These are phyloP conservation scores for Toxostoma redivivum DNA, from an alignment of 2,113 vertebrate species.

Conservation along the genomic window DNA sequence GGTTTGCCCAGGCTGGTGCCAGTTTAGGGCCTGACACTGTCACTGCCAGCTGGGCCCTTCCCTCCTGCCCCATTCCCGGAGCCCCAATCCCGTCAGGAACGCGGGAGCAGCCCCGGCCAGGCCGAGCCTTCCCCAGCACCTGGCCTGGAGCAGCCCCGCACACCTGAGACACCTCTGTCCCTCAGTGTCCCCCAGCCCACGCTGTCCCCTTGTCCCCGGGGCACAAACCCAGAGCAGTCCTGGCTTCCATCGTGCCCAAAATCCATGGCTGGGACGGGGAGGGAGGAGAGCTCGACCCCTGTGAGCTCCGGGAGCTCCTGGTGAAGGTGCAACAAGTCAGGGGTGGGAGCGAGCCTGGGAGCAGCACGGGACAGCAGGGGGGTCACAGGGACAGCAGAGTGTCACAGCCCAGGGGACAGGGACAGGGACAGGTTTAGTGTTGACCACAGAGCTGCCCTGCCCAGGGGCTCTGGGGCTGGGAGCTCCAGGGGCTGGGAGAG, in stretches of 20 bases:
- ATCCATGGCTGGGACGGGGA: accelerated
- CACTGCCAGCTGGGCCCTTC: background rate
- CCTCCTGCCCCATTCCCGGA: background rate
- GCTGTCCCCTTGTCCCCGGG: background rate
- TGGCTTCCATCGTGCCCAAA: accelerated
- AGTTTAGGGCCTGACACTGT: too few relatives aligned
- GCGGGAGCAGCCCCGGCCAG: background rate
- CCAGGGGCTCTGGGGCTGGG: too few relatives aligned
- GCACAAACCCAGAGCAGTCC: background rate
- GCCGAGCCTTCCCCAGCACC: background rate
- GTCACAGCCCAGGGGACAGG: background rate
- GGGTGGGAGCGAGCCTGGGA: background rate
- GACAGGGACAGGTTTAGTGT: slow-evolving; percentile 12
- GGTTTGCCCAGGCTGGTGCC: too few relatives aligned
- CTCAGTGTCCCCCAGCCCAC: accelerated
- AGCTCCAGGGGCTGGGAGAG: background rate
- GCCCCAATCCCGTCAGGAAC: background rate
- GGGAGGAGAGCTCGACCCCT: background rate
- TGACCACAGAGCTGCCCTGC: background rate
- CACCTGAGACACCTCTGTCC: too few relatives aligned
- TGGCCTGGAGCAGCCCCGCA: background rate
- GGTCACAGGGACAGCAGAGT: background rate
- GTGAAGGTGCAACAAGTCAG: background rate
- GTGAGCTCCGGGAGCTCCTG: background rate
- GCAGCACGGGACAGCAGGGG: background rate